Base-by-base conservation (phyloP, 2,797 vertebrate species). In the Oreochromis mossambicus region DNA sequence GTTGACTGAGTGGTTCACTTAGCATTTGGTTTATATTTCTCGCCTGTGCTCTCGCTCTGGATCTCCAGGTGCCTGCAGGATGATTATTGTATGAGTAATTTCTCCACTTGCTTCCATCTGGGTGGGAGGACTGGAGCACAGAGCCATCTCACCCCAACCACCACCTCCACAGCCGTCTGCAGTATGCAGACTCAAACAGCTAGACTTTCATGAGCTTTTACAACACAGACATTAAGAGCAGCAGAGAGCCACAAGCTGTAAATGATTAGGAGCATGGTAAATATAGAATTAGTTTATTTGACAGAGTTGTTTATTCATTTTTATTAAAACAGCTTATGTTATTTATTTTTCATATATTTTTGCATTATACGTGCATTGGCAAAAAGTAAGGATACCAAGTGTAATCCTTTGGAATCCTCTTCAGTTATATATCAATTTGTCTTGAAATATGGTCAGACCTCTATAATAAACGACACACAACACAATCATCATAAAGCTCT, bases 81-180 rank as follows among this genome's bases (percentile, higher is more conserved):
- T 88, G 87, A 91, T 91, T 84, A 85, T 77, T 8, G n/a, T 46
- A 73, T 89, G 92, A 94, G 83, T 85, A 70, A 92, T 93, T 88
- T 79, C 89, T 88, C 76, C 61, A 43, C 77, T 88, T 12, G 5
- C 77, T 83, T 55, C 92, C 90, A 88, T 89, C 87, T 92, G 90
- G 88, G 83, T 77, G 61, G 86, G 79, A 89, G 85, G 83, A 85
- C 86, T 1, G 14, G 46, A 80, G 77, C n/a, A 32, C 56, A 34
- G 21, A 66, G 54, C 77, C 81, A 61, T 83, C 78, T 61, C 36
- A 50, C 36, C 10, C 38, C 75, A 78, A 14, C 48, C 61, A 68
- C 61, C 79, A 80, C 63, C 70, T 8, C 54, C 70, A 50, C 70
- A 32, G 70, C 70, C 70, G 70, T 82, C 78, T 77, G 86, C 77